These are phyloP conservation scores for Meandrusa payeni DNA, from an alignment of 2,888 invertebrate genomes.

Conservation along the genomic window DNA sequence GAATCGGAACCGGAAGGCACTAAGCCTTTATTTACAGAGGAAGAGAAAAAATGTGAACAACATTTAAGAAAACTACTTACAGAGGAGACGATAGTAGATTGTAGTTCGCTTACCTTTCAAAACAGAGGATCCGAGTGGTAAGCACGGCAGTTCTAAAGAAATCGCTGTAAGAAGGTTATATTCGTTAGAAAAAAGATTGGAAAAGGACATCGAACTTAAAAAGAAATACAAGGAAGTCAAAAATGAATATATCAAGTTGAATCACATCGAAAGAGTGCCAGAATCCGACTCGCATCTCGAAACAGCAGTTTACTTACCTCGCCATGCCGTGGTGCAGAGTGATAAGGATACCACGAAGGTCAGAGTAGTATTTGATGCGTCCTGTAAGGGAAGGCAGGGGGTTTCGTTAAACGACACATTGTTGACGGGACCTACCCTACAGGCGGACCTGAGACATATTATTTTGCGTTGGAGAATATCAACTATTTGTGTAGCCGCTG, in stretches of 20 bases:
- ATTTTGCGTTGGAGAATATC: constrained; percentile 27
- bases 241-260: constrained; percentile 27
- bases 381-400: constrained; percentile 23
- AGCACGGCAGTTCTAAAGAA: constrained; percentile 27
- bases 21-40: constrained; percentile 21
- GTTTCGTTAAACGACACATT: constrained; percentile 31
- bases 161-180: constrained; percentile 28
- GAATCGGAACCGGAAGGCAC: not conserved
- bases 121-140: constrained; percentile 7
- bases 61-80: constrained; percentile 22
- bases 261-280: constrained; percentile 26
- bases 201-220: constrained; percentile 18
- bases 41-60: constrained; percentile 30
- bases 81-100: constrained; percentile 20
- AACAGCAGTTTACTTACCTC: constrained; percentile 23
- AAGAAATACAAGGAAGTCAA: constrained; percentile 27
- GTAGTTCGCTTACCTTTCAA: constrained; percentile 29
- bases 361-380: constrained; percentile 22
- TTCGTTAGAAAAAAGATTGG: constrained; percentile 26
- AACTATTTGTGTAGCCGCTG: constrained; percentile 22
- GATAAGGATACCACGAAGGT: constrained; percentile 25
- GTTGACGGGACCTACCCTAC: constrained; percentile 27
- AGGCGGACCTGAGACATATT: constrained; percentile 27
- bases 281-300: not conserved
- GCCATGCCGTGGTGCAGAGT: constrained; percentile 23